Evolutionary conservation across 1,140 invertebrate genomes (phyloP).

Genomic region (Drosophila navojoa): DNA sequence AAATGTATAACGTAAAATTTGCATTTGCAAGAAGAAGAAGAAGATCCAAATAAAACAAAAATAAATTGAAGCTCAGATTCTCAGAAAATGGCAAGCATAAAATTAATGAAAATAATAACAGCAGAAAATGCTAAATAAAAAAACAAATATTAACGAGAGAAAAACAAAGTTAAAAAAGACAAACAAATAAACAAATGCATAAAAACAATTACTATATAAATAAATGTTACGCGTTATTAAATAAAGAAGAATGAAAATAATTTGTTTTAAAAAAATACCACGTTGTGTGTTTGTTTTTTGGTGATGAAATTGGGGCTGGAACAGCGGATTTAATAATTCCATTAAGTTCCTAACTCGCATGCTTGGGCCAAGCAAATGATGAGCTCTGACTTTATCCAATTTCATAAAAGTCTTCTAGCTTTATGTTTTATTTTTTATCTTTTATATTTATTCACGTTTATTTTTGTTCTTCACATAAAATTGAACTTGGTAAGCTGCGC

Average conservation of each 20-base stretch:
- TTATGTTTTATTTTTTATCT: no score
- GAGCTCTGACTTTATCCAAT: no score
- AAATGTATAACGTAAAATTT: slow-evolving; percentile 40
- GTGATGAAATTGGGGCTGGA: no score
- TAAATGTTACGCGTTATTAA: slow-evolving; percentile 84
- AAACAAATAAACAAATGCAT: slow-evolving; percentile 47
- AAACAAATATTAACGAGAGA: slow-evolving; percentile 32
- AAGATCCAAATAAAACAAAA: slow-evolving; percentile 30
- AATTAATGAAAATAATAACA: slow-evolving; percentile 30
- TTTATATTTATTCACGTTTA: background rate
- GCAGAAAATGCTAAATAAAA: slow-evolving; percentile 37
- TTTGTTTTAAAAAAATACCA: slow-evolving; percentile 82
- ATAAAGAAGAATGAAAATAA: slow-evolving; percentile 83
- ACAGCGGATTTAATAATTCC: no score
- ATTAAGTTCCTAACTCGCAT: no score
- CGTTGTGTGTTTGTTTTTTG: background rate
- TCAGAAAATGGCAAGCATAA: slow-evolving; percentile 28
- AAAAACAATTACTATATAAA: slow-evolving; percentile 84
- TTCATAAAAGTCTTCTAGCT: no score
- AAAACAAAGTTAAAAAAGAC: slow-evolving; percentile 50
- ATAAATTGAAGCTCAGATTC: slow-evolving; percentile 34
- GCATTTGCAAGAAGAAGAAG: slow-evolving; percentile 41
- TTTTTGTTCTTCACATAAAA: slow-evolving; percentile 51
- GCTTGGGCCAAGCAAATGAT: no score
- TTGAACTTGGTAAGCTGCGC: slow-evolving; percentile 59